These are phyloP conservation scores for Blastomussa wellsi DNA, from an alignment of 92 coral and sea anemone species.

Conservation along the genomic window DNA sequence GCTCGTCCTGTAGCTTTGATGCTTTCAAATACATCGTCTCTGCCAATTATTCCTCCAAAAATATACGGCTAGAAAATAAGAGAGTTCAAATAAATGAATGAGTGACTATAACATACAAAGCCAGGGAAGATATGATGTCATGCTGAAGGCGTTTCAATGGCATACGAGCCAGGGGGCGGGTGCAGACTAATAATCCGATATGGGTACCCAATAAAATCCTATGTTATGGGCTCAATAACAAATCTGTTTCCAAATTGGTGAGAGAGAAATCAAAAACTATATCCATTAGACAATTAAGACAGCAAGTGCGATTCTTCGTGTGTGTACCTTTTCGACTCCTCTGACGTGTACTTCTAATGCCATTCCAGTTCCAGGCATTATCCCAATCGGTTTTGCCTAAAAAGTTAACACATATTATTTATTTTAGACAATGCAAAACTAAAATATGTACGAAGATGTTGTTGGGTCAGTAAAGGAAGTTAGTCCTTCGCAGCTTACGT, in stretches of 20 bases:
- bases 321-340: conserved; percentile 72
- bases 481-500: not conserved
- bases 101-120: not conserved
- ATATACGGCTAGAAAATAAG: conserved; percentile 73
- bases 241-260: too few species aligned
- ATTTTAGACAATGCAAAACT: not conserved
- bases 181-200: not conserved
- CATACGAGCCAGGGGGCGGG: too few species aligned
- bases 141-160: too few species aligned
- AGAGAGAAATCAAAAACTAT: not conserved
- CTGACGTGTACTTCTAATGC: conserved; percentile 75
- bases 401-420: not conserved
- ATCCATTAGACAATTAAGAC: not conserved
- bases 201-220: too few species aligned
- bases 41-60: conserved; percentile 87
- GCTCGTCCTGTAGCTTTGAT: conserved; percentile 72
- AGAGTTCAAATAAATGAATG: not conserved
- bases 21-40: conserved; percentile 85
- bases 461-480: not conserved
- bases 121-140: too few species aligned
- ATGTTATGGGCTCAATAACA: too few species aligned
- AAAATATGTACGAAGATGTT: not conserved
- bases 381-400: conserved; percentile 83
- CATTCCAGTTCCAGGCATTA: conserved; percentile 96
- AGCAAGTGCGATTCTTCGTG: too few species aligned